Evolutionary conservation across 2,113 vertebrate genomes (phyloP), one percentile per base, ranked within the genome.

Genomic region (Elaphurus davidianus): DNA sequence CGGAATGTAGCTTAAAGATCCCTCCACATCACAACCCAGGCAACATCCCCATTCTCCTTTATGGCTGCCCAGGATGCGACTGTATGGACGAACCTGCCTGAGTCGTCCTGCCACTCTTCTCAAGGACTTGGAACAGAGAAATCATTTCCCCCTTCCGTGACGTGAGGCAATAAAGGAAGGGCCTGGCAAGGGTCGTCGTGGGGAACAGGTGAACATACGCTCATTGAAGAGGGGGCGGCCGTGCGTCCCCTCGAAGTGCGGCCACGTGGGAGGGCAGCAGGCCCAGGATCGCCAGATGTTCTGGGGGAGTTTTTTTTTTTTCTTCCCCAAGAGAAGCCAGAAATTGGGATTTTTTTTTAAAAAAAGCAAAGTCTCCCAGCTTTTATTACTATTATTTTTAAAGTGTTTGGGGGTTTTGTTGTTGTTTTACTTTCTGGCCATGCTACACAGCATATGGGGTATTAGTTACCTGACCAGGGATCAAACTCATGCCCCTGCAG

Each of bases 11-110:
- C 17, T 30, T 10, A 52, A 0, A 5, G n/a, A 5, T 4, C 50
- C 23, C 47, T 21, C 87, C 14, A 1, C 1, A 6, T 52, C 54
- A 9, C 23, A 6, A 0, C n/a, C 0, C 0, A 0, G n/a, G 17
- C 15, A n/a, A 36, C 15, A 10, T 0, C 15, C 3, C 2, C 3
- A 0, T 2, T 23, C n/a, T 21, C n/a, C 28, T 30, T 2, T 2
- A 21, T 14, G 17, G 82, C 43, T 12, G 76, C 76, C 85, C 15
- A 0, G 50, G 25, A 16, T 19, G 59, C 64, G 5, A 5, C 15
- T 0, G 4, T 0, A 1, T 0, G 23, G 64, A 40, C 3, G 11
- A 40, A 23, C n/a, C 76, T 1, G 7, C 43, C 12, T 12, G 5
- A 12, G 40, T 5, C 16, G 6, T 50, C 57, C 54, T 28, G 59